Evolutionary conservation across 37 sponge, comb jelly and placozoan genomes (phyloP), one percentile per base, ranked within the genome.

Genomic region (Beroe forskalii): DNA sequence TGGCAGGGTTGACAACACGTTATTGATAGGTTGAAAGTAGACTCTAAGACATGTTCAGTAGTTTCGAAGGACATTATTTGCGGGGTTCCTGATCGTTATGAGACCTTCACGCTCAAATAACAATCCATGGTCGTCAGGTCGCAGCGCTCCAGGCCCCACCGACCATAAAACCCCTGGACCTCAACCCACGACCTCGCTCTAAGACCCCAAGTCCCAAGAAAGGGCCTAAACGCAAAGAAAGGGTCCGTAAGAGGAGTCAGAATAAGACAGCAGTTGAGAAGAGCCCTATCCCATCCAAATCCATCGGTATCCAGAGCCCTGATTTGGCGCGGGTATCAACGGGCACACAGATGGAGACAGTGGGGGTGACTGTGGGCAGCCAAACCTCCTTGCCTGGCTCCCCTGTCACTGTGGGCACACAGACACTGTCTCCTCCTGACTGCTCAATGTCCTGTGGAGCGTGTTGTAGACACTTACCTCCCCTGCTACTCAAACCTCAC

Each of bases 391-490:
- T 48, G 55, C 12, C 12, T 17, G 55, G 55, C 6, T 17, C 12
- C 55, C 6, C 12, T 2, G 19, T 19, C 72, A 36, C 3, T 69
- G 72, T 69, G 35, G 86, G 55, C 20, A 80, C 86, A 80, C 86
- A 80, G 86, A 80, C 86, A 8, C 48, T 80, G 28, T 80, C 86
- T 44, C 86, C 86, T 0, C 1, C 30, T 4, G 55, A 80, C 20
- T 80, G 86, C 35, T 20, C 55, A 19, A 44, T 32, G 28, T 41
- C 48, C 0, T 80, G 86, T 42, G 35, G n/a, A 48, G 27, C 40
- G 4, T 80, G 86, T 48, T 80, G 86, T n/a, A 3, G 86, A 43
- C 20, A 69, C 38, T 69, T 69, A 27, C 38, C 72, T 31, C 72
- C 86, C 24, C n/a, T n/a, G n/a, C n/a, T n/a, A n/a, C 86, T 80